Conservation (phyloP, 2,888 invertebrate genomes). For the Macrosoma leucophasiata region DNA sequence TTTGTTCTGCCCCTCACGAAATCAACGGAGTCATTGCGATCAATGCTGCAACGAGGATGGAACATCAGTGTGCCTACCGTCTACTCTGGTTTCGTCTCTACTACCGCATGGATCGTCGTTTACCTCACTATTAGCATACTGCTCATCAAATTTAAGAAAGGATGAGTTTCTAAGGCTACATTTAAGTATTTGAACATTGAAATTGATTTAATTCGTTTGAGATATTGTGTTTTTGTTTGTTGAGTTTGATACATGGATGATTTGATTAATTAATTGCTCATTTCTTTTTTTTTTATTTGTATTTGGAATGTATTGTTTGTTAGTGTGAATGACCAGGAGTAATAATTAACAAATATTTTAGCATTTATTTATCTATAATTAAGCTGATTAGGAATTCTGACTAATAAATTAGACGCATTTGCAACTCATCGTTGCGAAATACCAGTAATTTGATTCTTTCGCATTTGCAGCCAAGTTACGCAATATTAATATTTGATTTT, state of each 20-base stretch:
- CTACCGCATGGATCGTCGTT: conserved; percentile 85
- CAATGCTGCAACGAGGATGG: conserved; percentile 91
- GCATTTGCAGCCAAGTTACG: too few relatives aligned
- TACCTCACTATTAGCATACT: conserved; percentile 84
- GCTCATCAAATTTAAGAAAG: conserved; percentile 89
- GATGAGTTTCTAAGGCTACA: conserved; percentile 66
- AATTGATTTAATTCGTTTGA: too few relatives aligned
- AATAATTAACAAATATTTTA: too few relatives aligned
- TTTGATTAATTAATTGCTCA: not conserved
- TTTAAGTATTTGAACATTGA: too few relatives aligned
- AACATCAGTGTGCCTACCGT: conserved; percentile 80
- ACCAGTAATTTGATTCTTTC: too few relatives aligned
- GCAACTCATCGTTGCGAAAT: too few relatives aligned
- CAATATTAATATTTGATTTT: too few relatives aligned
- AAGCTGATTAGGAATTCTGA: too few relatives aligned
- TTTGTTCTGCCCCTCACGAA: conserved; percentile 89
- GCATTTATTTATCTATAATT: too few relatives aligned
- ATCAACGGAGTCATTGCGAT: conserved; percentile 91
- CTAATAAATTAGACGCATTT: too few relatives aligned
- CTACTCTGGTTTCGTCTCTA: conserved; percentile 88
- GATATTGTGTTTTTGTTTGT: not conserved
- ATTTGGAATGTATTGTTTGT: not conserved
- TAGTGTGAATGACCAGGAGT: too few relatives aligned
- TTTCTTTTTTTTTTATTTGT: not conserved
- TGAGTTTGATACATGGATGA: not conserved